These are phyloP conservation scores for Nephrocerus scutellatus DNA, from an alignment of 2,888 invertebrate species.

Conservation along the genomic window DNA sequence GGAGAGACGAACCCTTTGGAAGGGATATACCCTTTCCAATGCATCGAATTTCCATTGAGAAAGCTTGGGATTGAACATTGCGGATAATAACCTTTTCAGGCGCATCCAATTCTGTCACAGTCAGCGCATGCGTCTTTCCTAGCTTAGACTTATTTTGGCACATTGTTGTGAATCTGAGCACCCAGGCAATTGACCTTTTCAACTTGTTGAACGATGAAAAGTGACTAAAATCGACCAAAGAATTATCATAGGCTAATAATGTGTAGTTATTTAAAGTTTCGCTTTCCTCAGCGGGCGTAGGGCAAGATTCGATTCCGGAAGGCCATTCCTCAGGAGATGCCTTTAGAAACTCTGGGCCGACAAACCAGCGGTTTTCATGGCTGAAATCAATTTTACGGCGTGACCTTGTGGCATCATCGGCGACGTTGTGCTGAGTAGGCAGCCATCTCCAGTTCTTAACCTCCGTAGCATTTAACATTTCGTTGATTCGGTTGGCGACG, in stretches of 20 bases:
- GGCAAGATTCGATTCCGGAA: background rate
- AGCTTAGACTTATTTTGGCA: background rate
- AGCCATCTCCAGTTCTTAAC: conserved; percentile 23
- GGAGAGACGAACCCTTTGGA: background rate
- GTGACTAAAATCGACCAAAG: conserved; percentile 1
- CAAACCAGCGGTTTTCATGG: conserved; percentile 13
- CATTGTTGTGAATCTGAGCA: conserved; percentile 3
- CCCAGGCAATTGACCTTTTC: conserved; percentile 1
- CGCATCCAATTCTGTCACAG: background rate
- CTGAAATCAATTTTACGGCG: conserved; percentile 3
- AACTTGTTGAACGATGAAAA: conserved; percentile 9
- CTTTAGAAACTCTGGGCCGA: conserved; percentile 5
- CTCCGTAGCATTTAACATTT: conserved; percentile 7
- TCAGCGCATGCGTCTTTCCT: background rate
- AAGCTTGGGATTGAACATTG: conserved; percentile 6
- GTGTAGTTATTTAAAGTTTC: conserved; percentile 4
- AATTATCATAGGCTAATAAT: background rate
- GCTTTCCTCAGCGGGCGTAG: background rate
- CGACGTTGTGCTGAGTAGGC: conserved; percentile 2
- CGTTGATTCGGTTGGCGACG: conserved; percentile 13
- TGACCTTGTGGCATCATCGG: conserved; percentile 15
- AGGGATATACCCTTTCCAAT: background rate
- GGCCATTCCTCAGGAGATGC: background rate
- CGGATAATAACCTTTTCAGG: background rate
- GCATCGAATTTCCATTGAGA: background rate